A percentile compares a stretch with the other conserved stretches of the same genome.
These are phyloP conservation scores for Pachycephala philippinensis DNA, from an alignment of 2,113 vertebrate species.

Conservation along the genomic window DNA sequence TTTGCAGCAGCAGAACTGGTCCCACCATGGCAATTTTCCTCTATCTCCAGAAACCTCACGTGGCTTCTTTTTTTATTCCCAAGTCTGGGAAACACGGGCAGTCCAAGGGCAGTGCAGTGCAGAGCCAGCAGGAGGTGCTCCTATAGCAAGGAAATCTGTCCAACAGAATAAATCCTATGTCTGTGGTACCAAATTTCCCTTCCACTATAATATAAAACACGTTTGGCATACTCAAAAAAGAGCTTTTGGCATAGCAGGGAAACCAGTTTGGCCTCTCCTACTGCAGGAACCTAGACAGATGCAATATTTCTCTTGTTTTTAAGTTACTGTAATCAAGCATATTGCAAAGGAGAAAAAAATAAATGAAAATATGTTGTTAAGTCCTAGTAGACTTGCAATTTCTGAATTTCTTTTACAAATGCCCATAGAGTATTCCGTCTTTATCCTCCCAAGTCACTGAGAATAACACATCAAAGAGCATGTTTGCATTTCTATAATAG, in stretches of 20 bases:
- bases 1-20: neutral
- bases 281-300: neutral
- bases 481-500: constrained; percentile 76
- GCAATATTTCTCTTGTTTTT: neutral
- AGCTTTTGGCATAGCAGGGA: neutral
- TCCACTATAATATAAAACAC: neutral
- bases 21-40: neutral
- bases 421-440: constrained; percentile 62
- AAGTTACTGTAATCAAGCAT: constrained; percentile 14
- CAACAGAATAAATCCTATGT: neutral
- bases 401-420: constrained; percentile 62
- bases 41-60: neutral
- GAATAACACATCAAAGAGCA: constrained; percentile 80
- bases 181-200: neutral
- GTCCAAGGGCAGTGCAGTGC: neutral
- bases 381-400: constrained; percentile 56
- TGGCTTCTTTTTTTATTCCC: neutral
- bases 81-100: neutral
- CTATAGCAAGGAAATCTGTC: constrained; percentile 12
- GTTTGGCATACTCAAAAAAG: neutral
- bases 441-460: constrained; percentile 73
- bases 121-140: constrained; percentile 41
- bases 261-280: neutral
- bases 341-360: constrained; percentile 11
- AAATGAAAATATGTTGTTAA: constrained; percentile 17